Evolutionary conservation across 2,888 invertebrate species (phyloP), one percentile per base, ranked within the genome.

Genomic region (Ephialtes manifestator): DNA sequence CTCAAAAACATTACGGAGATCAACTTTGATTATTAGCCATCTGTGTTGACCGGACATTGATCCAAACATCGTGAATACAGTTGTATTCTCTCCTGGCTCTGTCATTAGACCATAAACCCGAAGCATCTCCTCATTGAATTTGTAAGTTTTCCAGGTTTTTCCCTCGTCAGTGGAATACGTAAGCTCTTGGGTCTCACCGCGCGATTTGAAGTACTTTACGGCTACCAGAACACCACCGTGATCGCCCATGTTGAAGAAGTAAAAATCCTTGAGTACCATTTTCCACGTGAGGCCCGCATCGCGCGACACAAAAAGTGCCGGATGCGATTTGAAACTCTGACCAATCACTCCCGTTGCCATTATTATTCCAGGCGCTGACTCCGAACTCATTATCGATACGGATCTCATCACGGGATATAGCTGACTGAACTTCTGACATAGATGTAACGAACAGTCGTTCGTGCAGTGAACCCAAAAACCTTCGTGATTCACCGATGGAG

Each of bases 71-170:
- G 98, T 98, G 92, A 99, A 98, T 0, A 97, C 96, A 0, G 98
- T 98, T 0, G 98, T 98, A 92, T 98, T 98, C 93, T 98, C 98
- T n/a, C 98, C 98, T 0, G 98, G 98, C 92, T 98, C 98, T 0
- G 98, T 98, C 97, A 98, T 97, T 20, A 98, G 94, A 10, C 98
- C 98, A 93, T 98, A 98, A n/a, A 98, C 96, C 77, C 97, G 95
- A 15, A 98, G 95, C 92, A 97, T 96, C 83, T 96, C 96, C 39
- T 96, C 95, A 88, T 96, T 96, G 91, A 97, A 97, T 92, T 96
- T 96, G 90, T 96, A 96, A 43, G 95, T 95, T 81, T 96, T 95
- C 98, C 98, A 98, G 20, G 96, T 96, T 91, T 97, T 96, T 46
- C 98, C 98, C 93, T 98, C 98, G 92, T 98, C 97, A 0, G 96